Conservation (phyloP, 2,797 vertebrate species). For the Artibeus jamaicensis region DNA sequence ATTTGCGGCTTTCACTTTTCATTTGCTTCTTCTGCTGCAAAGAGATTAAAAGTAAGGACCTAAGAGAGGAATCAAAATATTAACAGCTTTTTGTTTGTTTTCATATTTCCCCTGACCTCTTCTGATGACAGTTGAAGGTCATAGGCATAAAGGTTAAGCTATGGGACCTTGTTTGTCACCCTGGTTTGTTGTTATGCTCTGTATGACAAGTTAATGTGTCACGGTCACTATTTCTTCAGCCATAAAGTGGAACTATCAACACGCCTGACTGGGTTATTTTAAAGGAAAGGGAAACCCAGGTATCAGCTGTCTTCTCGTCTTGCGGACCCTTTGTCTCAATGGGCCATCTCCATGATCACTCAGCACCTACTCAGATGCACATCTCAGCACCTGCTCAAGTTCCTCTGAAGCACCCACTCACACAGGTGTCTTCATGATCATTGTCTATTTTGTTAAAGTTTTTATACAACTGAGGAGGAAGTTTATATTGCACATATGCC, state of each 20-base stretch:
- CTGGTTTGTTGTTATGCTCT: neutral
- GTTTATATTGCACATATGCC: neutral
- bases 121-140: neutral
- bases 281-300: neutral
- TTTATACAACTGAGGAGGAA: neutral
- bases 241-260: neutral
- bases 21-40: slow-evolving; percentile 54
- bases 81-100: slow-evolving; percentile 10
- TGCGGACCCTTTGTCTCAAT: neutral
- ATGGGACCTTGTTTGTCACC: neutral
- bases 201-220: neutral
- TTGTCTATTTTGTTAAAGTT: neutral
- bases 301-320: neutral
- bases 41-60: slow-evolving; percentile 28
- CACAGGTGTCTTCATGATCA: neutral
- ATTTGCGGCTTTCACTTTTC: slow-evolving; percentile 52
- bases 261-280: neutral
- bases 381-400: neutral
- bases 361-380: too few species aligned
- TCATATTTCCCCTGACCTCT: neutral
- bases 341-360: neutral
- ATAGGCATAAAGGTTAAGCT: neutral
- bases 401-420: neutral
- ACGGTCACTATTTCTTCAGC: neutral
- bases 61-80: neutral